Evolutionary conservation across 1,140 invertebrate species (phyloP), one percentile per base, ranked within the genome.

Genomic region (Neomicropteryx cornuta): DNA sequence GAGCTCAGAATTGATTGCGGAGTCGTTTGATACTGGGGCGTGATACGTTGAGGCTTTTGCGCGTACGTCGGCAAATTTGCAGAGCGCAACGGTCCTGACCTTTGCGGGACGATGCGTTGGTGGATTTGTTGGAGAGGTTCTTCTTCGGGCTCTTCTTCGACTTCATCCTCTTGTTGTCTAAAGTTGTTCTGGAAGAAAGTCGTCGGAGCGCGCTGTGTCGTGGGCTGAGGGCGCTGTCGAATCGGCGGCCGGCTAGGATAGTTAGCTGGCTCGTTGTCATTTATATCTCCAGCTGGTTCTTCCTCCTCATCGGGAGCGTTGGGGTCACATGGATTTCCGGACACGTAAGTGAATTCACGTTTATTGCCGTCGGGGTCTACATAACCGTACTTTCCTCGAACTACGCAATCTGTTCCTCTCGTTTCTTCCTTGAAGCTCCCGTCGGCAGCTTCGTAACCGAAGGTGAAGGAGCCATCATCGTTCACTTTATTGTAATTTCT

Each of bases 341-440:
- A 87, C 1, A 87, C 84, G 55, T 92, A 92, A 1, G 81, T 85
- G 56, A 90, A 89, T 52, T 90, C 83, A 39, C 87, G 60, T 50
- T 87, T 85, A 55, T 88, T 86, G 37, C 88, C 87, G 48, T 88
- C 83, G 2, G 87, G 85, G 55, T 90, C 87, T 13, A 90, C 70
- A 62, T 91, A 92, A 6, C 86, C 86, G 55, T 90, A 91, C 56
- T 89, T 89, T 4, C 87, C 87, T 36, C 84, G 69, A 1, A 90
- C 87, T 0, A 88, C 82, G 52, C 87, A 90, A 56, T 90, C 85
- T 1, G 81, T 84, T 14, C 85, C 85, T 40, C 85, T 60, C 1
- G 83, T 87, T 58, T 92, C 86, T 55, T 89, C 85, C 50, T 90
- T 90, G 70, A 90, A 88, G 13, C 81, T 84, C n/a, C 87, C 87